Percentiles rank a stretch among this genome's conserved stretches.
These are phyloP conservation scores for Petrophora chlorosata DNA, from an alignment of 2,888 invertebrate genomes.

Conservation along the genomic window DNA sequence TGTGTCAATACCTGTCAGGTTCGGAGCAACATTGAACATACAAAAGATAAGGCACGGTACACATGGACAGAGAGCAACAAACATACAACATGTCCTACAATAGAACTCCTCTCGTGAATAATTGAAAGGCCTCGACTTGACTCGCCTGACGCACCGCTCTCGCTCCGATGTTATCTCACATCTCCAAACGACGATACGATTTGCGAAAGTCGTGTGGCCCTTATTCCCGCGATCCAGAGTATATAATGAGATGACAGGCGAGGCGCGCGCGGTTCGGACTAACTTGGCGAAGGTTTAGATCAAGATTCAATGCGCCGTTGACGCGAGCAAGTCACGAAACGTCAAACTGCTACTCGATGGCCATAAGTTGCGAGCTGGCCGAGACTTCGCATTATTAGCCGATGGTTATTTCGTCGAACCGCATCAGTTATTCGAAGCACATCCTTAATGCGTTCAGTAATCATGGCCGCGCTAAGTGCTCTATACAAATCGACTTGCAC, in stretches of 20 bases:
- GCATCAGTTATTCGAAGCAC: constrained; percentile 26
- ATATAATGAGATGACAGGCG: constrained; percentile 33
- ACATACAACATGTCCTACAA: constrained; percentile 52
- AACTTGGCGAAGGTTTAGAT: constrained; percentile 49
- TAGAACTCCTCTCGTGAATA: constrained; percentile 64
- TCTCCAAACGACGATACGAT: constrained; percentile 34
- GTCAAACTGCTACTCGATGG: constrained; percentile 46
- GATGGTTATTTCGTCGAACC: constrained; percentile 6
- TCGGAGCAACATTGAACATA: constrained; percentile 31
- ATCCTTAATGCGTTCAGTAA: constrained; percentile 23
- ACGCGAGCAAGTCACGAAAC: constrained; percentile 67
- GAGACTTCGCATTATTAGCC: constrained; percentile 21
- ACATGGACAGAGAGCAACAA: constrained; percentile 45
- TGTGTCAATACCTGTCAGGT: constrained; percentile 43
- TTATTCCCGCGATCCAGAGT: constrained; percentile 32
- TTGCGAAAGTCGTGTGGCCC: constrained; percentile 18
- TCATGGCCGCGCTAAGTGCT: constrained; percentile 16
- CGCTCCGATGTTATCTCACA: constrained; percentile 55
- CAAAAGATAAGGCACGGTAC: constrained; percentile 46
- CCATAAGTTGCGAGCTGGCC: constrained; percentile 27
- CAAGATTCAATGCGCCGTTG: constrained; percentile 67
- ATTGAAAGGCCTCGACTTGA: constrained; percentile 61
- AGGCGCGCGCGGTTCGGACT: constrained; percentile 19
- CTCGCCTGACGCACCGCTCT: constrained; percentile 52
- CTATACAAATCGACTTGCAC: not conserved